Conservation (phyloP, 2,113 vertebrate genomes). For the Hypomesus transpacificus region DNA sequence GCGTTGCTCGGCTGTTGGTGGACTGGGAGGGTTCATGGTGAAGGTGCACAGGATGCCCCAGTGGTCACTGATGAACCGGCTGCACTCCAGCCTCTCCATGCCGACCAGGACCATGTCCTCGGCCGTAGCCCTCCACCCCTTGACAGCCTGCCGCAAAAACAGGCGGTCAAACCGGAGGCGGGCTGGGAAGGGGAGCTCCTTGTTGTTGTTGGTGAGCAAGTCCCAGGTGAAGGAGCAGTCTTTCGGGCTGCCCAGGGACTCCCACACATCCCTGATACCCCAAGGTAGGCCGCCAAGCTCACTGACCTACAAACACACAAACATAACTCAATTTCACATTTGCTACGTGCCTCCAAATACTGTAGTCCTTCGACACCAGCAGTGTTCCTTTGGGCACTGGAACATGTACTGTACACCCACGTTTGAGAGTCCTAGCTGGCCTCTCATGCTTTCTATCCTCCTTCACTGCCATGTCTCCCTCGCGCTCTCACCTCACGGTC, state of each 20-base stretch:
- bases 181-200: conserved; percentile 46
- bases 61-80: conserved; percentile 81
- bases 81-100: conserved; percentile 77
- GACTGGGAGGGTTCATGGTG: conserved; percentile 7
- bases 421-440: no score
- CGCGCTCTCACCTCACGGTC: conserved; percentile 73
- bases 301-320: conserved; percentile 60
- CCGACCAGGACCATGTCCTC: conserved; percentile 76
- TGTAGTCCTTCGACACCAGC: no score
- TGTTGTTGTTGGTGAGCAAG: conserved; percentile 75
- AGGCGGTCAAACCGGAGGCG: conserved; percentile 78
- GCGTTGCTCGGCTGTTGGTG: neutral
- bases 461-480: neutral
- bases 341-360: neutral
- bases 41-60: conserved; percentile 81
- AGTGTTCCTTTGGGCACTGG: no score
- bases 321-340: neutral
- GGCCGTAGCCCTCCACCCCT: conserved; percentile 62
- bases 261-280: conserved; percentile 76
- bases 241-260: conserved; percentile 73
- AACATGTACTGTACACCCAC: no score
- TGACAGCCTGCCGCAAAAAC: conserved; percentile 63
- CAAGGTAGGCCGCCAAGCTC: conserved; percentile 68
- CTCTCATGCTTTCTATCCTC: conserved; percentile 6
- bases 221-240: conserved; percentile 85